Base-by-base conservation (phyloP, 1,140 invertebrate genomes). In the Thereuonema tuberculata region DNA sequence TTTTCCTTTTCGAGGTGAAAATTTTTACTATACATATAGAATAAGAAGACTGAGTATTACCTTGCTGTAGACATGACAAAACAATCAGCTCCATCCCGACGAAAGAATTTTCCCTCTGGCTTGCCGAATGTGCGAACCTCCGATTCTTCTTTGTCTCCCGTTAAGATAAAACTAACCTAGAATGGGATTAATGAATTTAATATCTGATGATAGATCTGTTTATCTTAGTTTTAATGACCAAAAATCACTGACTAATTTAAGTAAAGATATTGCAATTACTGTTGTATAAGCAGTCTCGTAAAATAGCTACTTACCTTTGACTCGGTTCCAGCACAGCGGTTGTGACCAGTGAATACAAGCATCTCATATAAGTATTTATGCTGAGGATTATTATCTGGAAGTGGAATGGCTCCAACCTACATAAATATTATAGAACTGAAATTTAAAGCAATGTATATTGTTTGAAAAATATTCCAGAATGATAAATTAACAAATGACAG, bases 321-420 rank as follows among this genome's bases (percentile, higher is more conserved):
- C 58, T 78, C 70, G 1, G 76, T 78, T 20, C 70, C 73, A 29
- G 77, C 75, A 61, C 74, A 71, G 56, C 67, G 71, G 28, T 72
- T 66, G 64, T 74, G 70, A 23, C 79, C 79, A 9, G 78, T 81
- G 23, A 70, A 69, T 0, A 80, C 76, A 2, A 76, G 67, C 47
- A 81, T 70, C 62, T 80, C 75, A 67, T 80, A 81, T 23, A 78
- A 71, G 60, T 81, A 80, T 60, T 74, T 74, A 63, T 80, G 76
- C 20, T 66, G 61, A 1, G 72, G 67, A 25, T 75, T 70, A 65
- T 81, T 81, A 63, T 79, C 77, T 15, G 69, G 62, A 17, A 80
- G 59, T 5, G 76, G 75, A 5, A 73, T 72, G 2, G 75, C 67
- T 25, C 76, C 77, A 21, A 78, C 64, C 72, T 77, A 60, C 20